Evolutionary conservation across 1,140 invertebrate species (phyloP).

Genomic region (Anoplophora glabripennis): DNA sequence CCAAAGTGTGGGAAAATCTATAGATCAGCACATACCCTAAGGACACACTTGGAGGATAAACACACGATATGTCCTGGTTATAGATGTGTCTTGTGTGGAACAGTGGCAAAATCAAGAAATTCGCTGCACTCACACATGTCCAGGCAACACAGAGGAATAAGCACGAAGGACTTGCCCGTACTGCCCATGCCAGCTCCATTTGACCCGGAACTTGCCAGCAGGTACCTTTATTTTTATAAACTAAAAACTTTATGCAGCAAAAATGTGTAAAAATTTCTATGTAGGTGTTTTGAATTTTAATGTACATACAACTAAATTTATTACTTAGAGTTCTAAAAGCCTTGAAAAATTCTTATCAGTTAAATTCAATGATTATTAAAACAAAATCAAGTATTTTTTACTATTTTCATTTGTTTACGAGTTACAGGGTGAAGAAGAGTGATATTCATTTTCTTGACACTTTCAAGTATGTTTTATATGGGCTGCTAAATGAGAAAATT

Average conservation of each 20-base stretch:
- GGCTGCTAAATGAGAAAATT: too few relatives aligned
- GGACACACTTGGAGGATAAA: slow-evolving; percentile 88
- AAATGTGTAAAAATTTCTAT: neutral
- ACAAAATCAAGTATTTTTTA: too few relatives aligned
- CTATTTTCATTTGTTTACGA: too few relatives aligned
- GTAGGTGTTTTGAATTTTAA: neutral
- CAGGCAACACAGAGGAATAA: slow-evolving; percentile 85
- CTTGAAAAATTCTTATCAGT: too few relatives aligned
- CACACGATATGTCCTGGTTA: slow-evolving; percentile 90
- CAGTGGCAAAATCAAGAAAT: slow-evolving; percentile 87
- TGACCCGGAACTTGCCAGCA: slow-evolving; percentile 80
- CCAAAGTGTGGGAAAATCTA: slow-evolving; percentile 93
- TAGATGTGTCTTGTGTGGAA: slow-evolving; percentile 85
- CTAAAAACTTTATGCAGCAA: neutral
- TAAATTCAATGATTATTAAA: too few relatives aligned
- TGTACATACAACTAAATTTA: too few relatives aligned
- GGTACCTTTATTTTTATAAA: slow-evolving; percentile 44
- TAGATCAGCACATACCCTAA: slow-evolving; percentile 81
- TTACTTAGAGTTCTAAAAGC: too few relatives aligned
- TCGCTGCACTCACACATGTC: slow-evolving; percentile 91
- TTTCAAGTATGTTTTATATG: too few relatives aligned
- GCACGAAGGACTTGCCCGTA: slow-evolving; percentile 87
- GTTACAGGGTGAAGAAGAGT: too few relatives aligned
- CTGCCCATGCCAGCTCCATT: slow-evolving; percentile 87
- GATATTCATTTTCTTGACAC: too few relatives aligned